phyloP scores from a whole-genome alignment of 2,797 vertebrate species.

The Smutsia gigantea region DNA sequence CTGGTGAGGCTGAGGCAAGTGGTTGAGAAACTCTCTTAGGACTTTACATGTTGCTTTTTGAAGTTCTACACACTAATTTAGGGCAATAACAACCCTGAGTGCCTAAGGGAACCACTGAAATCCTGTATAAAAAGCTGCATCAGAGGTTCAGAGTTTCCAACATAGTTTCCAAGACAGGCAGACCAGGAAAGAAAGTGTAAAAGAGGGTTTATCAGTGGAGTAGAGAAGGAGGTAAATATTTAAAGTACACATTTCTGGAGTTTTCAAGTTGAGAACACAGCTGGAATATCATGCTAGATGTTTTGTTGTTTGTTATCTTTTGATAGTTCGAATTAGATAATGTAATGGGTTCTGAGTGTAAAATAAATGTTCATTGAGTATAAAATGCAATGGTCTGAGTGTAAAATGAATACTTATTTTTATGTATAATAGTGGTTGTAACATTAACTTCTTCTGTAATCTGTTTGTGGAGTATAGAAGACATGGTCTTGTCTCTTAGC shows the following conservation, averaged over 20 bases:
- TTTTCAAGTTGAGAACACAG: background rate
- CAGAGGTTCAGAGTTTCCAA: background rate
- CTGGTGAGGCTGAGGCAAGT: background rate
- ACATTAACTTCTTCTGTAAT: background rate
- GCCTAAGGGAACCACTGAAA: background rate
- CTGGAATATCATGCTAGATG: background rate
- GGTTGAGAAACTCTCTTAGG: background rate
- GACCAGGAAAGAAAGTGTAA: background rate
- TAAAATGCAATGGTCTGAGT: background rate
- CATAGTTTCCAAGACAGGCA: background rate
- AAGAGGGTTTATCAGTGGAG: background rate
- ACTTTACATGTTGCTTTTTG: background rate
- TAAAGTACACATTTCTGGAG: background rate
- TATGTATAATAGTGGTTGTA: background rate
- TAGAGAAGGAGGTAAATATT: background rate
- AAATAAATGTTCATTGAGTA: background rate
- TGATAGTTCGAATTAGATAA: background rate
- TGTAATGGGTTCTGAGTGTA: background rate
- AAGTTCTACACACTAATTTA: background rate
- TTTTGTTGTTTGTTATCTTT: background rate
- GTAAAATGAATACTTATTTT: background rate
- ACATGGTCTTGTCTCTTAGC: accelerated
- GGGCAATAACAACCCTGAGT: no score
- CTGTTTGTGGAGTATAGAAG: background rate
- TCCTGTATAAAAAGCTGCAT: background rate